Evolutionary conservation across 1,140 invertebrate species (phyloP).

Genomic region (Listronotus bonariensis): DNA sequence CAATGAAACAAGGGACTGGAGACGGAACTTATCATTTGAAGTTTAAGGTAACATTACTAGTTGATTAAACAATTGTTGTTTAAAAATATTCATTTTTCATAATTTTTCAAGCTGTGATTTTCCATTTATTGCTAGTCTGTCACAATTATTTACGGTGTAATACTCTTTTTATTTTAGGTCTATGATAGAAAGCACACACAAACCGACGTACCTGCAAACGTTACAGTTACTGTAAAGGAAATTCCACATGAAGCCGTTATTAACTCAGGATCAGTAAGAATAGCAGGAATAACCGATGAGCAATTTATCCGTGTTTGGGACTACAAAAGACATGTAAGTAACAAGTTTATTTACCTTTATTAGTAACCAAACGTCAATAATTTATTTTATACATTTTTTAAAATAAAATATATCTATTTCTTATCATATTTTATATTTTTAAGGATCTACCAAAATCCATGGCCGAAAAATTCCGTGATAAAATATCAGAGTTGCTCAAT

Average conservation of each 20-base stretch:
- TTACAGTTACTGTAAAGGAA: slow-evolving; percentile 89
- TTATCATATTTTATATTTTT: slow-evolving; percentile 52
- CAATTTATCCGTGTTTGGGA: slow-evolving; percentile 95
- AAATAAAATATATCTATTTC: too few species aligned
- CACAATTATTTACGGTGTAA: background rate
- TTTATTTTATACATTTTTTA: too few species aligned
- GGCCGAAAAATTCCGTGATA: slow-evolving; percentile 85
- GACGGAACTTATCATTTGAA: slow-evolving; percentile 84
- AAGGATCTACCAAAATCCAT: slow-evolving; percentile 82
- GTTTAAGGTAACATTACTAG: slow-evolving; percentile 66
- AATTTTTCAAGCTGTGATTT: too few species aligned
- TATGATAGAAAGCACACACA: slow-evolving; percentile 93
- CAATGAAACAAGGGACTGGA: slow-evolving; percentile 88
- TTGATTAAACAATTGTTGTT: too few species aligned
- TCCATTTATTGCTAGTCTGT: too few species aligned
- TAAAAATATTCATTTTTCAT: too few species aligned
- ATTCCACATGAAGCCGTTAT: slow-evolving; percentile 94
- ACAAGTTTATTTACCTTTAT: slow-evolving; percentile 43
- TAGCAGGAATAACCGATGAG: slow-evolving; percentile 94
- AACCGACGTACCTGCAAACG: slow-evolving; percentile 88
- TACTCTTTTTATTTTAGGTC: slow-evolving; percentile 60
- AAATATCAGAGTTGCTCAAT: slow-evolving; percentile 81
- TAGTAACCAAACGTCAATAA: too few species aligned
- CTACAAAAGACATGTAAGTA: slow-evolving; percentile 64
- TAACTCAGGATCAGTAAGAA: slow-evolving; percentile 91